Evolutionary conservation across 2,797 vertebrate genomes (phyloP), one percentile per base, ranked within the genome.

Genomic region (Lacerta agilis): DNA sequence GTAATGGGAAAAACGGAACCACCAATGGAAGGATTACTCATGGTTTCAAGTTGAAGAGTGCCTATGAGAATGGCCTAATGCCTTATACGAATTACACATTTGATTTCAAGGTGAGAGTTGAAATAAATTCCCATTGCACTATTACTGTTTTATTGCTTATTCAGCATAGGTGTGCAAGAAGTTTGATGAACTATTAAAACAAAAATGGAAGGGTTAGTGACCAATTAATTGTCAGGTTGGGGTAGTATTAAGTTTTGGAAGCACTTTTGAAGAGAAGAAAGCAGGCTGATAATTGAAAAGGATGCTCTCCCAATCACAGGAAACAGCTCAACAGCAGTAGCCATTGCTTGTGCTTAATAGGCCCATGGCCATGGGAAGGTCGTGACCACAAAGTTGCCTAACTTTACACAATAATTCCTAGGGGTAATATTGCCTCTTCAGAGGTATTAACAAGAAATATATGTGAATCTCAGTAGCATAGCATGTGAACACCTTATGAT

Each of bases 51-150:
- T 97, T 99, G 92, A 98, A 99, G 98, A 99, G 97, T 97, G 98
- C 99, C 96, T 99, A 99, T 83, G 98, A 99, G 96, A 98, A 98
- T 82, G 98, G 98, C 97, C 97, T 99, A 96, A 99, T 99, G 98
- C 98, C 98, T 98, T 99, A 99, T 82, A 99, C 99, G 85, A 99
- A 99, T 97, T 99, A 99, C 94, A 99, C 99, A 49, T 98, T 98
- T 79, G 99, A 99, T 95, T 99, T 99, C 95, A 98, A 98, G 97
- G 98, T 98, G 92, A 95, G 90, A 85, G 38, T 80, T 55, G 49
- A 55, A 55, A 55, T 55, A 72, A 55, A 33, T 71, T 83, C 29
- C 7, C 36, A 27, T 41, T 71, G 17, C 13, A 36, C 5, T 72
- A 45, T 38, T 69, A 18, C 43, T 79, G 55, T 29, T 83, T 29